Evolutionary conservation across 1,140 invertebrate genomes (phyloP).

Genomic region (Philopotamus ludificatus): DNA sequence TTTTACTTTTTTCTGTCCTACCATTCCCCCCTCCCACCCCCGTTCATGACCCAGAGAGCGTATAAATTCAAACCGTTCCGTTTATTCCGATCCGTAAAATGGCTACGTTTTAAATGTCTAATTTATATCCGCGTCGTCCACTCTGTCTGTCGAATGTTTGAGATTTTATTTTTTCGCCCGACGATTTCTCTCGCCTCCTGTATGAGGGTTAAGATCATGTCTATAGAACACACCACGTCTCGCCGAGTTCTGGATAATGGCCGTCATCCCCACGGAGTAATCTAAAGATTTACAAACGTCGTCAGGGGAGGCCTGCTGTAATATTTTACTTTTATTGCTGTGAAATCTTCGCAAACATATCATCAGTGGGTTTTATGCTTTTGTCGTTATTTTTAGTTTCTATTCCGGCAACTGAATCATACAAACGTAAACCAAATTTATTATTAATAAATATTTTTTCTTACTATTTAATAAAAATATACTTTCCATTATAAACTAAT

Average conservation of each 20-base stretch:
- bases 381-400: not conserved
- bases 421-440: too few relatives aligned
- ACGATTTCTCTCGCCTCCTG: not conserved
- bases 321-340: conserved; percentile 26
- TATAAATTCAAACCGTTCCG: conserved; percentile 20
- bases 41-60: not conserved
- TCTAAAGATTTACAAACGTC: conserved; percentile 27
- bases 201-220: not conserved
- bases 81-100: conserved; percentile 17
- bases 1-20: conserved; percentile 32
- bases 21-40: not conserved
- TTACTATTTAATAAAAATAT: too few relatives aligned
- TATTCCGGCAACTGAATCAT: too few relatives aligned
- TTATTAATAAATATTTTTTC: too few relatives aligned
- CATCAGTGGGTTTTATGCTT: not conserved
- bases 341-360: conserved; percentile 16
- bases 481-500: too few relatives aligned
- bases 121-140: conserved; percentile 13
- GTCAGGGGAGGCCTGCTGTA: conserved; percentile 22
- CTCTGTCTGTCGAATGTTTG: too few relatives aligned
- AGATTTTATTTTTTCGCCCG: not conserved
- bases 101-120: conserved; percentile 26
- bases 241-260: too few relatives aligned
- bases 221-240: conserved; percentile 22
- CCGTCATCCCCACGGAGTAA: conserved; percentile 20